A percentile compares a stretch with the other conserved stretches of the same genome.
phyloP scores from a whole-genome alignment of 1,140 invertebrate species.

The Zaprionus lachaisei region DNA sequence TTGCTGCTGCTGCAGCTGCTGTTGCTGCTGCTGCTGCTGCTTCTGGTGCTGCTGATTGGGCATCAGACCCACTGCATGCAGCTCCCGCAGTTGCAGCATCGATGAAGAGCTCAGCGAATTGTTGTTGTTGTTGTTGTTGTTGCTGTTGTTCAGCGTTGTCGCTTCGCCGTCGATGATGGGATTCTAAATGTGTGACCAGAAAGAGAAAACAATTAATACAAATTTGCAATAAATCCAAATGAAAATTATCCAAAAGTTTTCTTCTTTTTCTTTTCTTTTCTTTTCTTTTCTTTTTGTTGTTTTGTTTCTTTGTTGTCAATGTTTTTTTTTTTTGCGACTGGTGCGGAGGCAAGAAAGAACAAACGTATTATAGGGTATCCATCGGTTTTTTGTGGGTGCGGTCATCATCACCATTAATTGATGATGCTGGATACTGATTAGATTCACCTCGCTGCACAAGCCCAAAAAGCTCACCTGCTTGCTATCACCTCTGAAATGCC shows the following conservation, averaged over 20 bases:
- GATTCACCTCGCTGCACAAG: slow-evolving; percentile 82
- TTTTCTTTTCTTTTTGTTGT: slow-evolving; percentile 32
- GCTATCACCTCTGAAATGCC: slow-evolving; percentile 85
- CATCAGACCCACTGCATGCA: slow-evolving; percentile 83
- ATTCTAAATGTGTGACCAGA: slow-evolving; percentile 57
- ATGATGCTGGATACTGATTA: slow-evolving; percentile 3
- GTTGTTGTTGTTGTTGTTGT: slow-evolving; percentile 61
- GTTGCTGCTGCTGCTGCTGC: slow-evolving; percentile 48
- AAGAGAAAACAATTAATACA: not conserved
- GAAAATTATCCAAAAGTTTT: slow-evolving; percentile 24
- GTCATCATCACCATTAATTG: not conserved
- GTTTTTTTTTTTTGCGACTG: slow-evolving; percentile 84
- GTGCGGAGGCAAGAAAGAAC: slow-evolving; percentile 77
- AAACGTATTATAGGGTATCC: slow-evolving; percentile 26
- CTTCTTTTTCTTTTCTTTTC: slow-evolving; percentile 57
- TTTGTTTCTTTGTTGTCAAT: slow-evolving; percentile 50
- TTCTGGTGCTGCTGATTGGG: slow-evolving; percentile 72
- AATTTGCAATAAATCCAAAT: slow-evolving; percentile 37
- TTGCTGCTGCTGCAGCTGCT: slow-evolving; percentile 37
- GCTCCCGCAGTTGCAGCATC: slow-evolving; percentile 74
- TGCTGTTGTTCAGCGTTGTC: slow-evolving; percentile 71
- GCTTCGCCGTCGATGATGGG: slow-evolving; percentile 77
- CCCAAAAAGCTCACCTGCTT: slow-evolving; percentile 85
- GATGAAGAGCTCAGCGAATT: slow-evolving; percentile 54
- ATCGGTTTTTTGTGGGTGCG: slow-evolving; percentile 4